Evolutionary conservation across 2,113 vertebrate species (phyloP).

Genomic region (Puffinus mauretanicus): DNA sequence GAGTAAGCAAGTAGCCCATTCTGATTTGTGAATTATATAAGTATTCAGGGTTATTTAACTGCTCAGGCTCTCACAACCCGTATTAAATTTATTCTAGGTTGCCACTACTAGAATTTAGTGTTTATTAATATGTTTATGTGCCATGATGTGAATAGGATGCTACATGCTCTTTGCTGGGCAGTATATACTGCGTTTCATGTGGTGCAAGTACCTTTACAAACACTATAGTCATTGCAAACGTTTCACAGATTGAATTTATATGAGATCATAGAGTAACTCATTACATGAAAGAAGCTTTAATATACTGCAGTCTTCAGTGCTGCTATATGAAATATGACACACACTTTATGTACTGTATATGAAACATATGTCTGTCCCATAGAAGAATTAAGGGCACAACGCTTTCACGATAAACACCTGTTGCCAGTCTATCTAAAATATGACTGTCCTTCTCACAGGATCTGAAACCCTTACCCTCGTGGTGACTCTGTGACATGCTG

Average conservation of each 20-base stretch:
- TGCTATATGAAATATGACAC: not conserved
- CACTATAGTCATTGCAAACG: not conserved
- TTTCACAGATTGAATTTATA: constrained; percentile 18
- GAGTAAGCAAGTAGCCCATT: not conserved
- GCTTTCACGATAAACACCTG: not conserved
- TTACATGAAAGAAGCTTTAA: constrained; percentile 17
- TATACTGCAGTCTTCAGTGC: not conserved
- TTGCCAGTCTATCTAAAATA: not conserved
- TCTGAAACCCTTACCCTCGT: not conserved
- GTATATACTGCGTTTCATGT: not conserved
- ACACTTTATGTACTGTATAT: not conserved
- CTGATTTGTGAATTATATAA: not conserved
- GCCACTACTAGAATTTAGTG: not conserved
- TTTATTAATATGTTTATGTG: not conserved
- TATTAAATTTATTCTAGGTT: not conserved
- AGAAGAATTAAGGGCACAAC: not conserved
- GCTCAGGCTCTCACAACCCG: not conserved
- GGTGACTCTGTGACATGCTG: not conserved
- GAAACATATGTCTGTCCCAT: not conserved
- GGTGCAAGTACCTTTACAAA: not conserved
- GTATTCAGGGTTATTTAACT: not conserved
- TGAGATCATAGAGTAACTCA: constrained; percentile 20
- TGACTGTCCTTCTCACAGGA: not conserved
- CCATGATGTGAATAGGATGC: not conserved
- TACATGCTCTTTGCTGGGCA: not conserved